Conservation (phyloP, 2,888 invertebrate genomes). For the Beris morrisii region DNA sequence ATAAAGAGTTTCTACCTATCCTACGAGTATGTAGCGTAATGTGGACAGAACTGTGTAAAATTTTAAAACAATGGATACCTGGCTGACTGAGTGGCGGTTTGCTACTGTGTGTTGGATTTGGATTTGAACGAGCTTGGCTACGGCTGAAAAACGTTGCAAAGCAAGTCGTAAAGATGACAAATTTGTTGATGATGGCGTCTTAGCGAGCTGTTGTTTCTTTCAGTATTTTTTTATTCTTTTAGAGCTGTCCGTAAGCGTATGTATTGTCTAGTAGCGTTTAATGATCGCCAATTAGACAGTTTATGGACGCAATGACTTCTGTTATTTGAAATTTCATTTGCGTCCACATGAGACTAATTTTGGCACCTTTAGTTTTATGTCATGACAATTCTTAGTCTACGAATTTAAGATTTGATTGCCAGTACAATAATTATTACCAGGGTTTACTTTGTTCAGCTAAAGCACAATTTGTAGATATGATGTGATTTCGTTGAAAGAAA, state of each 20-base stretch:
- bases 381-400: background rate
- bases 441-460: too few relatives aligned
- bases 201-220: conserved; percentile 12
- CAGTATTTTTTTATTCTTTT: conserved; percentile 1
- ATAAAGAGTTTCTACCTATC: too few relatives aligned
- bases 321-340: conserved; percentile 9
- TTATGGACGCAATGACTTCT: conserved; percentile 26
- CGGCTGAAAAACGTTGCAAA: too few relatives aligned
- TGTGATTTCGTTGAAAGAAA: too few relatives aligned
- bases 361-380: conserved; percentile 13
- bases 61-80: too few relatives aligned
- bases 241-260: background rate
- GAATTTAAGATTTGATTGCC: conserved; percentile 24
- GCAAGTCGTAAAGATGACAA: conserved; percentile 29
- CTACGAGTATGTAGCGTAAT: too few relatives aligned
- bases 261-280: conserved; percentile 21
- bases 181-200: conserved; percentile 29
- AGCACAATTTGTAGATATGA: too few relatives aligned
- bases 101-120: too few relatives aligned
- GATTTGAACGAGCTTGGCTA: too few relatives aligned
- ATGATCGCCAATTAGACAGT: conserved; percentile 26
- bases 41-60: too few relatives aligned
- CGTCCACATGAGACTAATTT: conserved; percentile 15
- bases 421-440: background rate
- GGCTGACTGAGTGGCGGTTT: too few relatives aligned